Evolutionary conservation across 30 jellyfish, hydroid and myxozoan genomes (phyloP).

Genomic region (Calvadosia cruxmelitensis): DNA sequence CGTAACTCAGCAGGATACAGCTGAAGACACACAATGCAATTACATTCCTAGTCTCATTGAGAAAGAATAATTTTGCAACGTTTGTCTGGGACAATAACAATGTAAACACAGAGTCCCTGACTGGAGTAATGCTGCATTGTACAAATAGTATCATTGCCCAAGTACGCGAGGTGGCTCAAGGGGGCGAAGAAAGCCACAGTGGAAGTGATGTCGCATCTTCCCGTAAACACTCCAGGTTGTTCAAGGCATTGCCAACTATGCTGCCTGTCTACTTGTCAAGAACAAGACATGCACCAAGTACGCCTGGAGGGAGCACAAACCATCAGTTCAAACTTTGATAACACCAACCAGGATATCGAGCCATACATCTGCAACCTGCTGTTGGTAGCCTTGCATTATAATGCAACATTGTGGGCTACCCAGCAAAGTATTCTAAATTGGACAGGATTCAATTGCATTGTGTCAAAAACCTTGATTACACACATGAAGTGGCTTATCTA

Average conservation of each 20-base stretch:
- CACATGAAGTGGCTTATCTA: background rate
- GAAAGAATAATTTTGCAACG: constrained; percentile 5
- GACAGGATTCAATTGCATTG: constrained; percentile 33
- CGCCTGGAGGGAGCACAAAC: constrained; percentile 2
- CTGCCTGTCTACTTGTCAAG: too few species aligned
- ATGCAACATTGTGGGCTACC: background rate
- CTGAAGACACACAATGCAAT: too few species aligned
- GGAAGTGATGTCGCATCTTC: background rate
- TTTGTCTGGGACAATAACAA: constrained; percentile 18
- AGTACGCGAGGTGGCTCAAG: constrained; percentile 2
- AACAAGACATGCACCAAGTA: too few species aligned
- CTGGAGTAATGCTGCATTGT: constrained; percentile 3
- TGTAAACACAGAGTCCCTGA: constrained; percentile 6
- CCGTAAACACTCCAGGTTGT: too few species aligned
- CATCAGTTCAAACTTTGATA: background rate
- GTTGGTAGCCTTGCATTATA: constrained; percentile 2
- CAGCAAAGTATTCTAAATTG: constrained; percentile 12
- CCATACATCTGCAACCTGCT: constrained; percentile 7
- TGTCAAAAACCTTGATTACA: background rate
- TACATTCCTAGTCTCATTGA: background rate
- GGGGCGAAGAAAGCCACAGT: background rate
- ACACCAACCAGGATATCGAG: background rate
- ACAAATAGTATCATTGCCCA: background rate
- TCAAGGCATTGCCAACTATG: too few species aligned
- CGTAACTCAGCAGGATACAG: too few species aligned